phyloP scores from a whole-genome alignment of 2,113 vertebrate species.

The Zootoca vivipara region DNA sequence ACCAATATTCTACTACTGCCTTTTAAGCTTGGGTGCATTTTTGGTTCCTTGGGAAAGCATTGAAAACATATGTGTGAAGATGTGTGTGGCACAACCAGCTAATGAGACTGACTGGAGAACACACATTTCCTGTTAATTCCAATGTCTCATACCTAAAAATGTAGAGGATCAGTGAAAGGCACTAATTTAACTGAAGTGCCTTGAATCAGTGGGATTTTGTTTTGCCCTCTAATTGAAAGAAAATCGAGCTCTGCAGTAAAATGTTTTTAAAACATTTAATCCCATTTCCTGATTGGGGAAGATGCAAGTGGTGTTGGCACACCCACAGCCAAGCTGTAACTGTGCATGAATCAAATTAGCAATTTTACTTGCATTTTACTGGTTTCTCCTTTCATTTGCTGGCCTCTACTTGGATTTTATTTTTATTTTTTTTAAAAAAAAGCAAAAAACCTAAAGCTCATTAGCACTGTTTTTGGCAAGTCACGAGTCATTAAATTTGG shows the following conservation, averaged over 20 bases:
- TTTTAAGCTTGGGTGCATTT: conserved; percentile 2
- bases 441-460: conserved; percentile 55
- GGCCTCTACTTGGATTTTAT: conserved; percentile 40
- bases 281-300: conserved; percentile 42
- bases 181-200: conserved; percentile 19
- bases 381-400: conserved; percentile 64
- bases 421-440: conserved; percentile 51
- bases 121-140: conserved; percentile 50
- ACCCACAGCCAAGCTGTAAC: conserved; percentile 50
- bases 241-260: conserved; percentile 38
- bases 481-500: conserved; percentile 60
- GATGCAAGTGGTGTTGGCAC: conserved; percentile 32
- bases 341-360: conserved; percentile 50
- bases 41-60: conserved; percentile 33
- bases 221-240: conserved; percentile 30
- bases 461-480: conserved; percentile 55
- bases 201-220: conserved; percentile 41
- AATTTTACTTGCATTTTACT: conserved; percentile 67
- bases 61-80: not conserved
- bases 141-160: conserved; percentile 37
- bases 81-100: conserved; percentile 3
- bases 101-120: conserved; percentile 52
- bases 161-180: conserved; percentile 37
- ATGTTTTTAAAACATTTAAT: conserved; percentile 35
- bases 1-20: not conserved